Percentiles rank a stretch among this genome's conserved stretches.
phyloP scores from a whole-genome alignment of 2,888 invertebrate genomes.

The Netelia inedita region DNA sequence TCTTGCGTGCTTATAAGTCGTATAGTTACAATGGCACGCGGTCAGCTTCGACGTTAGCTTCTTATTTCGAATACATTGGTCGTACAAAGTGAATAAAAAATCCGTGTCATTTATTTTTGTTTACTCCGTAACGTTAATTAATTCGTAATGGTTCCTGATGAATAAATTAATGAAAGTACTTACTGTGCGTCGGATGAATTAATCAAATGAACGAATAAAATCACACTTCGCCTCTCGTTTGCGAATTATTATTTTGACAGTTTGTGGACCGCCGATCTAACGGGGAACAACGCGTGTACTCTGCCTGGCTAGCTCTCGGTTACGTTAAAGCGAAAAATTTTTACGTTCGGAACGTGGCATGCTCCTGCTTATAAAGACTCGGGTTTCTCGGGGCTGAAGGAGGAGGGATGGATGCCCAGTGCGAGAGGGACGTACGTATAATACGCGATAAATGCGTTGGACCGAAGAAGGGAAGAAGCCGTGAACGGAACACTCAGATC shows the following conservation, averaged over 20 bases:
- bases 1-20: conserved; percentile 13
- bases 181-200: conserved; percentile 5
- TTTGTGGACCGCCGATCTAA: conserved; percentile 16
- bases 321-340: conserved; percentile 44
- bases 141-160: too few species aligned
- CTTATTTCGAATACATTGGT: too few species aligned
- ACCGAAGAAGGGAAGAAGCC: conserved; percentile 62
- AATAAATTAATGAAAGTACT: conserved; percentile 4
- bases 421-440: conserved; percentile 42
- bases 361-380: conserved; percentile 71
- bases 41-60: too few species aligned
- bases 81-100: too few species aligned
- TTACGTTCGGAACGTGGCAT: conserved; percentile 45
- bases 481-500: conserved; percentile 25
- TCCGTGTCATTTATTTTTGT: too few species aligned
- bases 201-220: conserved; percentile 24
- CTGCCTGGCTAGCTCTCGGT: conserved; percentile 22
- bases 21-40: not conserved
- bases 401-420: conserved; percentile 47
- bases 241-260: conserved; percentile 27
- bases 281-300: conserved; percentile 28
- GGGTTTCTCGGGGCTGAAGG: conserved; percentile 23
- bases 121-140: too few species aligned
- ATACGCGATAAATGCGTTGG: conserved; percentile 47
- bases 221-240: conserved; percentile 32